These are phyloP conservation scores for Chitala chitala DNA, from an alignment of 2,113 vertebrate species.

Conservation along the genomic window DNA sequence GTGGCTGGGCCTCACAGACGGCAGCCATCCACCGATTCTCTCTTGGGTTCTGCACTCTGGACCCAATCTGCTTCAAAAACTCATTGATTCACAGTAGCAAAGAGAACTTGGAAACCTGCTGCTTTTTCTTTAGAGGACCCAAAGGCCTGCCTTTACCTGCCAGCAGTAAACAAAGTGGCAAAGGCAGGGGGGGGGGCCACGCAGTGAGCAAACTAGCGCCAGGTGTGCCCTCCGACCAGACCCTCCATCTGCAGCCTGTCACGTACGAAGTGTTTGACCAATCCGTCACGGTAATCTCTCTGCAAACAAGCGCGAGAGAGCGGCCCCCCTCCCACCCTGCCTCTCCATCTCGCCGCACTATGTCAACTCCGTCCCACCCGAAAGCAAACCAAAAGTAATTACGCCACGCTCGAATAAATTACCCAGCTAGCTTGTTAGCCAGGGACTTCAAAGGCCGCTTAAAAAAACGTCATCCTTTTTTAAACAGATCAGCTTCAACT, in stretches of 20 bases:
- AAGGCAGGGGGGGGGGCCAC: slow-evolving; percentile 67
- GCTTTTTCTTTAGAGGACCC: neutral
- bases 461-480: slow-evolving; percentile 51
- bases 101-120: slow-evolving; percentile 65
- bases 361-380: slow-evolving; percentile 69
- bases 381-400: slow-evolving; percentile 79
- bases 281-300: slow-evolving; percentile 99
- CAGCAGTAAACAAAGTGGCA: slow-evolving; percentile 71
- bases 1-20: no score
- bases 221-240: slow-evolving; percentile 85
- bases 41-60: no score
- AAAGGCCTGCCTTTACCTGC: slow-evolving; percentile 90
- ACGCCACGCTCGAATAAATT: slow-evolving; percentile 70
- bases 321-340: slow-evolving; percentile 57
- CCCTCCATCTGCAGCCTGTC: slow-evolving; percentile 97
- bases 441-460: slow-evolving; percentile 44
- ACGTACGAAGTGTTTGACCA: slow-evolving; percentile 99
- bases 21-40: no score
- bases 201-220: slow-evolving; percentile 83
- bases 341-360: slow-evolving; percentile 62
- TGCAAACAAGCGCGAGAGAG: slow-evolving; percentile 83
- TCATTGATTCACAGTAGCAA: slow-evolving; percentile 29
- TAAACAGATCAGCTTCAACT: slow-evolving; percentile 52
- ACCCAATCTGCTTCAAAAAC: neutral
- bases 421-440: slow-evolving; percentile 55